Percentiles rank a stretch among this genome's conserved stretches.
These are phyloP conservation scores for Enteromius radiatus DNA, from an alignment of 2,797 vertebrate species.

Conservation along the genomic window DNA sequence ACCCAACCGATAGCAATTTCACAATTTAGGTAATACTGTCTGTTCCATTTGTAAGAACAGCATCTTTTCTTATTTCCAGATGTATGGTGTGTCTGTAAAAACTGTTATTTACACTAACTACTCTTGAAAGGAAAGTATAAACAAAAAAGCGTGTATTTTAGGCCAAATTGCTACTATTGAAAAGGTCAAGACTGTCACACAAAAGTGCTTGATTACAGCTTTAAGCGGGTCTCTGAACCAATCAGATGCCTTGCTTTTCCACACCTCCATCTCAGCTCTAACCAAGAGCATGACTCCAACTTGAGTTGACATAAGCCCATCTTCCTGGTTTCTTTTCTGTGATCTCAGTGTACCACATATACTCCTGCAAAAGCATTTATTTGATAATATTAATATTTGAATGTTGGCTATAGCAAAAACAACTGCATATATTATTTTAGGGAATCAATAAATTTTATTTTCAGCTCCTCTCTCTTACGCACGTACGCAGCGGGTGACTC, in stretches of 20 bases:
- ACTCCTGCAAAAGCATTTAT: background rate
- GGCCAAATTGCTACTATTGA: constrained; percentile 25
- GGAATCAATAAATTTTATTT: background rate
- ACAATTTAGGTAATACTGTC: background rate
- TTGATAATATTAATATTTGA: background rate
- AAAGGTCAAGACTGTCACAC: constrained; percentile 41
- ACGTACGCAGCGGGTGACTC: background rate
- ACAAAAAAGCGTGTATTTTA: constrained; percentile 25
- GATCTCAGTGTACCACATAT: background rate
- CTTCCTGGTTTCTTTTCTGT: background rate
- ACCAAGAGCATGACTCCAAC: background rate
- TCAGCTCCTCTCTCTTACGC: background rate
- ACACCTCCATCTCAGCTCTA: constrained; percentile 1
- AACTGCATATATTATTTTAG: background rate
- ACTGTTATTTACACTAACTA: constrained; percentile 17
- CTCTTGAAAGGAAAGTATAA: constrained; percentile 21
- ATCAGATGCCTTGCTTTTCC: constrained; percentile 23
- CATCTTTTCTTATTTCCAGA: constrained; percentile 13
- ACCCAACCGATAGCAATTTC: background rate
- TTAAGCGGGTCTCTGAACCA: constrained; percentile 17
- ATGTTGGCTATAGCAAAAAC: background rate
- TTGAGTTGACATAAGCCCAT: background rate
- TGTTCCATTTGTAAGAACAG: constrained; percentile 13
- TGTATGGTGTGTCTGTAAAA: constrained; percentile 8
- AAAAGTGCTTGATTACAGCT: constrained; percentile 15